Conservation (phyloP, 1,140 invertebrate genomes). For the Euglossa dilemma region DNA sequence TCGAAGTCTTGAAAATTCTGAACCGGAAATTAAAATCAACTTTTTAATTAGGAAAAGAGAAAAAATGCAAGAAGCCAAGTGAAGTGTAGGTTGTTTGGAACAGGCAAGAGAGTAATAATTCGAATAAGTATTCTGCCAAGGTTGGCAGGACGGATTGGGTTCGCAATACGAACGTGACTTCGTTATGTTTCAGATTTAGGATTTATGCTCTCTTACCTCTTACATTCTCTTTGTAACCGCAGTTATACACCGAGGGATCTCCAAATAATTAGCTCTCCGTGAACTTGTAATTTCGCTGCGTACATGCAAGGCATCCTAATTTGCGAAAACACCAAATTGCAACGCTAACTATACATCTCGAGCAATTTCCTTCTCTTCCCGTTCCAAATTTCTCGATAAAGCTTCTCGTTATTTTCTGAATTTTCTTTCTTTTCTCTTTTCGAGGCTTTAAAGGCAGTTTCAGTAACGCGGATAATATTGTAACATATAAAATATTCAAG, state of each 20-base stretch:
- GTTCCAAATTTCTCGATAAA: too few species aligned
- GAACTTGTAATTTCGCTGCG: not conserved
- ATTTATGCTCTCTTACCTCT: not conserved
- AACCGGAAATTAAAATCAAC: not conserved
- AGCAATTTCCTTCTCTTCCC: too few species aligned
- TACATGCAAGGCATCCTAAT: not conserved
- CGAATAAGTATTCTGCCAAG: not conserved
- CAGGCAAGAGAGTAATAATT: not conserved
- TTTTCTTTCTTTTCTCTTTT: too few species aligned
- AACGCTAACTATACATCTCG: too few species aligned
- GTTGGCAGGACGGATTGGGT: not conserved
- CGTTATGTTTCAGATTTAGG: not conserved
- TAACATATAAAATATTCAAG: too few species aligned
- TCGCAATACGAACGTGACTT: constrained; percentile 11
- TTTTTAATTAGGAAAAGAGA: not conserved
- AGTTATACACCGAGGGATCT: not conserved
- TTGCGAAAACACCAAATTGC: too few species aligned
- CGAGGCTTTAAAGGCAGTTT: too few species aligned
- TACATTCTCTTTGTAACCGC: not conserved
- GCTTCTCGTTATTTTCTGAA: too few species aligned
- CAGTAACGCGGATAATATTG: too few species aligned
- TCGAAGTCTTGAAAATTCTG: not conserved
- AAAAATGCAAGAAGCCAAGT: not conserved
- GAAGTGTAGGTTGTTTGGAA: not conserved
- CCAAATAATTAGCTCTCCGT: not conserved